phyloP scores from a whole-genome alignment of 1,140 invertebrate species.

The Globodera rostochiensis region DNA sequence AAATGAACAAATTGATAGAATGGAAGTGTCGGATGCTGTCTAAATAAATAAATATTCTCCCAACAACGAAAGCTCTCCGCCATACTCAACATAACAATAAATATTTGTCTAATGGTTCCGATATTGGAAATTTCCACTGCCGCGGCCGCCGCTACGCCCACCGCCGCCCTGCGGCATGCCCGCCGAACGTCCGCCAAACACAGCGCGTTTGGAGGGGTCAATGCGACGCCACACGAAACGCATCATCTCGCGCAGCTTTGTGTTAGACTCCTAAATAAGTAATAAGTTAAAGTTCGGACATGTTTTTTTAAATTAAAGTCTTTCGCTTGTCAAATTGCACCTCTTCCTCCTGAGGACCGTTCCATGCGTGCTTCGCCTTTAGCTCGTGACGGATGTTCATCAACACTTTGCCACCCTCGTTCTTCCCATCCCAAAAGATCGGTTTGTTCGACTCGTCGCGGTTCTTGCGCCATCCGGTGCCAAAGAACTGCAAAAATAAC shows the following conservation, averaged over 20 bases:
- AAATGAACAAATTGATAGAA: too few species aligned
- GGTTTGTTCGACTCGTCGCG: conserved; percentile 60
- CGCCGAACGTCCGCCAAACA: neutral
- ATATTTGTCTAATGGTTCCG: conserved; percentile 2
- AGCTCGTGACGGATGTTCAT: conserved; percentile 55
- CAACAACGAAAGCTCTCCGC: too few species aligned
- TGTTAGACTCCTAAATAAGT: conserved; percentile 12
- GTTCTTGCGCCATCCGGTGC: conserved; percentile 61
- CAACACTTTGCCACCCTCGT: conserved; percentile 55
- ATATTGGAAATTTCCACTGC: conserved; percentile 13
- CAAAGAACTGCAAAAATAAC: conserved; percentile 42
- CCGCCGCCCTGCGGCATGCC: neutral
- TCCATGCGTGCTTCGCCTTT: conserved; percentile 39
- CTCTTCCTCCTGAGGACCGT: conserved; percentile 49
- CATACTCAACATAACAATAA: too few species aligned
- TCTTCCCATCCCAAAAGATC: conserved; percentile 59
- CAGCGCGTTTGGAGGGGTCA: conserved; percentile 38
- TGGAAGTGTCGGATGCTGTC: too few species aligned
- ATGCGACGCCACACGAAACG: conserved; percentile 58
- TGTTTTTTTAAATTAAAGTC: neutral
- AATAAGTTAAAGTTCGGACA: neutral
- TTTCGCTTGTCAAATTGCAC: neutral
- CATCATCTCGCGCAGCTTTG: conserved; percentile 24
- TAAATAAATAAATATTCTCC: too few species aligned
- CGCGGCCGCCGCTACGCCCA: conserved; percentile 21